phyloP scores from a whole-genome alignment of 2,888 invertebrate species.

The Unio pictorum region DNA sequence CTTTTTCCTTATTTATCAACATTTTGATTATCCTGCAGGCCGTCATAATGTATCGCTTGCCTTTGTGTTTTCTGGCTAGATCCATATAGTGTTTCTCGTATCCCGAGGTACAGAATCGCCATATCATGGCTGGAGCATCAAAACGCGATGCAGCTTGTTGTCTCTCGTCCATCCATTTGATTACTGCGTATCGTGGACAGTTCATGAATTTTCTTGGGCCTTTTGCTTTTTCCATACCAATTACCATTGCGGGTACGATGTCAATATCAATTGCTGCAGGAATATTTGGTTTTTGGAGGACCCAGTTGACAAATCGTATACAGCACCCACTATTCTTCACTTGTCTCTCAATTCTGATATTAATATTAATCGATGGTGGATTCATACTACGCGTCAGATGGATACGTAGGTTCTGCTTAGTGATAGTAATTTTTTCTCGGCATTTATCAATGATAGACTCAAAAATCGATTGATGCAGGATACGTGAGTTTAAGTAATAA shows the following conservation, averaged over 20 bases:
- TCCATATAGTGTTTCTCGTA: conserved; percentile 42
- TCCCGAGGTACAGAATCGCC: conserved; percentile 35
- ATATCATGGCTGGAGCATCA: conserved; percentile 21
- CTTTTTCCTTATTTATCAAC: conserved; percentile 4
- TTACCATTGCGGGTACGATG: conserved; percentile 33
- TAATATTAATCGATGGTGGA: conserved; percentile 29
- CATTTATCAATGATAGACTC: conserved; percentile 16
- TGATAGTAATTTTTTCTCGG: background rate
- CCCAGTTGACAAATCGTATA: background rate
- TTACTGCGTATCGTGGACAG: conserved; percentile 35
- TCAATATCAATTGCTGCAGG: conserved; percentile 29
- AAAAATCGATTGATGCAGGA: conserved; percentile 13
- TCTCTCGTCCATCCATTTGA: conserved; percentile 33
- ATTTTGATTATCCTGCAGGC: conserved; percentile 39
- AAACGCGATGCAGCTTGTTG: conserved; percentile 4
- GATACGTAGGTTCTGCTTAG: background rate
- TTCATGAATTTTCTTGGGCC: conserved; percentile 14
- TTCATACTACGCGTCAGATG: conserved; percentile 17
- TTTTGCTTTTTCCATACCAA: conserved; percentile 21
- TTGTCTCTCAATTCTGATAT: conserved; percentile 16
- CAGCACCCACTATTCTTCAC: background rate
- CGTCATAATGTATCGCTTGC: conserved; percentile 32
- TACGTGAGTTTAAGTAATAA: conserved; percentile 12
- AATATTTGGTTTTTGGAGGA: too few species aligned
- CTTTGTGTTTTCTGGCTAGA: conserved; percentile 15